A percentile compares a stretch with the other conserved stretches of the same genome.
phyloP scores from a whole-genome alignment of 2,888 invertebrate genomes.

The Cyclophora punctaria region DNA sequence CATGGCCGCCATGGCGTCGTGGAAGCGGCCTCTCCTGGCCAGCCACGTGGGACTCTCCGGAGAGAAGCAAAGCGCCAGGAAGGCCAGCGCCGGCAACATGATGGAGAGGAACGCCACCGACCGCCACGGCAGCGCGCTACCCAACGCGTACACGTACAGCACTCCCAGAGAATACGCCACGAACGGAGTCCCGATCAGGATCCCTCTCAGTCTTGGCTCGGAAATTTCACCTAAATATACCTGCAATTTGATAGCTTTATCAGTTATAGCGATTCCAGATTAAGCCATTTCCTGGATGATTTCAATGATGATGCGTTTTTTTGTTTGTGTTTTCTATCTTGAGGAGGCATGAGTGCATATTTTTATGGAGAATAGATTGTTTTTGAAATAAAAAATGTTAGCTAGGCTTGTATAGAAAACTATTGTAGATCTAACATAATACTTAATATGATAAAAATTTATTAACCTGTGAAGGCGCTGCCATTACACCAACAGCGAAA shows the following conservation, averaged over 20 bases:
- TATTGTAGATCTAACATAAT: too few species aligned
- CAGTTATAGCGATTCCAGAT: too few species aligned
- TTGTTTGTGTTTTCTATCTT: too few species aligned
- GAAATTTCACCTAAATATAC: constrained; percentile 85
- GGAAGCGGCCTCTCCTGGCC: constrained; percentile 75
- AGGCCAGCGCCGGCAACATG: constrained; percentile 76
- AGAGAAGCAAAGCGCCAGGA: constrained; percentile 77
- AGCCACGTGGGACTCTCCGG: constrained; percentile 87
- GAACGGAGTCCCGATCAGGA: constrained; percentile 81
- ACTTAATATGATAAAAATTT: not conserved
- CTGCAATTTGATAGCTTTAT: constrained; percentile 46
- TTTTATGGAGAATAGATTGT: not conserved
- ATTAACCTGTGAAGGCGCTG: constrained; percentile 83
- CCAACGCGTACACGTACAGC: constrained; percentile 81
- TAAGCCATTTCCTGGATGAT: too few species aligned
- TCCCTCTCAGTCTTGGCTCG: constrained; percentile 80
- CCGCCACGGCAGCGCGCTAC: constrained; percentile 81
- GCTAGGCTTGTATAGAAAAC: too few species aligned
- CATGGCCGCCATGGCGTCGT: constrained; percentile 74
- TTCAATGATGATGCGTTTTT: too few species aligned
- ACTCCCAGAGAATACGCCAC: constrained; percentile 85
- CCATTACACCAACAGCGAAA: constrained; percentile 82
- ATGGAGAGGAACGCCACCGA: constrained; percentile 79
- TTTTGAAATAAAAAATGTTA: too few species aligned
- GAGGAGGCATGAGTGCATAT: too few species aligned